Percentiles rank a stretch among this genome's conserved stretches.
Conservation (phyloP, 2,113 vertebrate species). For the Narcine bancroftii region DNA sequence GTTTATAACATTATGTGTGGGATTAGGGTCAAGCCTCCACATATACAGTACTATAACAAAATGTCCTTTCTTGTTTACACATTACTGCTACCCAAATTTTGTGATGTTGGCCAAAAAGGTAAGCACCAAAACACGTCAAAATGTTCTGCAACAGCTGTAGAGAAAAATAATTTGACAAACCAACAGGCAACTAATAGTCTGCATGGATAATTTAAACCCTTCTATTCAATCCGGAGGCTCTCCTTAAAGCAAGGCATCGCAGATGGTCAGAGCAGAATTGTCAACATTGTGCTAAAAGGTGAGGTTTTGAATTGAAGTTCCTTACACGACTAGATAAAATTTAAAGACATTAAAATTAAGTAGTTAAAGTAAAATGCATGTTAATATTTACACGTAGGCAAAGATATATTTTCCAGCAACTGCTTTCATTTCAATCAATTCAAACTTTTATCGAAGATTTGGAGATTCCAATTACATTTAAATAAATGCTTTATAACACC, state of each 20-base stretch:
- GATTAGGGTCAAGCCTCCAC: neutral
- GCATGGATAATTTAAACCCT: neutral
- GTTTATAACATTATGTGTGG: neutral
- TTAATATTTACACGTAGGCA: neutral
- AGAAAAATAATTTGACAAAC: neutral
- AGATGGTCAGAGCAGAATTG: neutral
- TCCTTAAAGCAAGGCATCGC: neutral
- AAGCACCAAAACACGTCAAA: neutral
- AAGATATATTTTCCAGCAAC: neutral
- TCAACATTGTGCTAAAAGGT: neutral
- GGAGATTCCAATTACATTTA: neutral
- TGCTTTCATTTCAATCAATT: constrained; percentile 19
- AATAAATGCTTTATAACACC: neutral
- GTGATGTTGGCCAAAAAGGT: neutral
- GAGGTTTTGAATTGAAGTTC: constrained; percentile 21
- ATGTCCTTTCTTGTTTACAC: neutral
- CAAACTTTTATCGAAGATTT: neutral
- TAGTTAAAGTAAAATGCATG: constrained; percentile 8
- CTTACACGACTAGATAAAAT: neutral
- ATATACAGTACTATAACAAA: neutral
- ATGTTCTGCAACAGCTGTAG: neutral
- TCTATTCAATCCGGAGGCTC: neutral
- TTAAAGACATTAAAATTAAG: neutral
- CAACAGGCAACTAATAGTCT: neutral
- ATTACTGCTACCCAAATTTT: neutral